phyloP scores from a whole-genome alignment of 2,888 invertebrate genomes.

The Epirrhoe alternata region DNA sequence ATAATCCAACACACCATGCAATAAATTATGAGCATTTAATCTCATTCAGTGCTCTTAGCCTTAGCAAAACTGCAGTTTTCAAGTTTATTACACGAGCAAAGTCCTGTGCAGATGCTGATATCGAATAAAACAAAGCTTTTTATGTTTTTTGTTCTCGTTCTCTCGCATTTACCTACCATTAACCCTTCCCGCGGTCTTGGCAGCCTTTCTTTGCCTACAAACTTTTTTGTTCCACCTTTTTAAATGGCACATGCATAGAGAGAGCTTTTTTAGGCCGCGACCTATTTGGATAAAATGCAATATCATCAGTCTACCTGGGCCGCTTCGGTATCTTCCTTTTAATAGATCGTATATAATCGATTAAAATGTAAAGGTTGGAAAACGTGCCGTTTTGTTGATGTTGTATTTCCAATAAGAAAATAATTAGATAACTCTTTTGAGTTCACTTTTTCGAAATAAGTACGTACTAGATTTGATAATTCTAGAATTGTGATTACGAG shows the following conservation, averaged over 20 bases:
- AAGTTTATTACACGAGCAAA: not conserved
- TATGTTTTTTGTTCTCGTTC: slow-evolving; percentile 72
- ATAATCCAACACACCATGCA: no score
- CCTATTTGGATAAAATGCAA: slow-evolving; percentile 76
- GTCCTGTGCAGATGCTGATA: slow-evolving; percentile 6
- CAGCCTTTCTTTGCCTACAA: slow-evolving; percentile 79
- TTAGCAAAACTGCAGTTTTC: not conserved
- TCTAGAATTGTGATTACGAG: no score
- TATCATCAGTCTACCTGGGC: slow-evolving; percentile 81
- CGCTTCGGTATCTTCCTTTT: slow-evolving; percentile 69
- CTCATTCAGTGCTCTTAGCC: no score
- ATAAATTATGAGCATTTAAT: no score
- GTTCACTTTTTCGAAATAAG: not conserved
- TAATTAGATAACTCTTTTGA: slow-evolving; percentile 7
- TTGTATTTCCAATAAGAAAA: slow-evolving; percentile 40
- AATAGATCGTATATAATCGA: slow-evolving; percentile 80
- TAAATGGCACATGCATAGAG: slow-evolving; percentile 84
- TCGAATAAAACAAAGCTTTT: slow-evolving; percentile 61
- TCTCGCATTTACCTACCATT: slow-evolving; percentile 58
- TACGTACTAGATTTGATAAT: not conserved
- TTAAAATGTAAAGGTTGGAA: slow-evolving; percentile 61
- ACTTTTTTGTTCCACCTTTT: slow-evolving; percentile 77
- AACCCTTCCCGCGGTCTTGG: slow-evolving; percentile 79
- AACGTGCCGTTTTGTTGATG: slow-evolving; percentile 34
- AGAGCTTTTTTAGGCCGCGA: slow-evolving; percentile 70